Conservation (phyloP, 2,888 invertebrate species). For the Caenorhabditis angaria region DNA sequence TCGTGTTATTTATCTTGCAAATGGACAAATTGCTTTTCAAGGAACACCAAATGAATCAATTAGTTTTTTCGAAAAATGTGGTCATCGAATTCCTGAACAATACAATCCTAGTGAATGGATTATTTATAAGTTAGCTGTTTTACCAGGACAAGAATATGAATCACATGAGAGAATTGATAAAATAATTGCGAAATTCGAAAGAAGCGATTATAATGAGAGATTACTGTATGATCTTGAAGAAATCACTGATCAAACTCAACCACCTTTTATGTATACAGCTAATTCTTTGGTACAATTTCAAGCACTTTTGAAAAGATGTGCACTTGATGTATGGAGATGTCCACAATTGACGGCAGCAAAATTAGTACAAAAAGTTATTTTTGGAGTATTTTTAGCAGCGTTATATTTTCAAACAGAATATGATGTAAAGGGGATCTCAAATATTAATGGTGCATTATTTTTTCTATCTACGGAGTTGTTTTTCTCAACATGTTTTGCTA, state of each 20-base stretch:
- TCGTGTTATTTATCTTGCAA: slow-evolving; percentile 79
- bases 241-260: slow-evolving; percentile 10
- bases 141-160: slow-evolving; percentile 43
- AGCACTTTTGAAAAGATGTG: slow-evolving; percentile 23
- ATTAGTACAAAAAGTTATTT: slow-evolving; percentile 61
- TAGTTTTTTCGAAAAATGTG: slow-evolving; percentile 56
- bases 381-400: slow-evolving; percentile 80
- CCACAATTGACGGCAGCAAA: slow-evolving; percentile 60
- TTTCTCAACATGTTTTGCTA: slow-evolving; percentile 76
- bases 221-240: slow-evolving; percentile 21
- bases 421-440: slow-evolving; percentile 81
- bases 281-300: slow-evolving; percentile 19
- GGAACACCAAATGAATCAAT: slow-evolving; percentile 41
- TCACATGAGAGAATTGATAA: slow-evolving; percentile 19
- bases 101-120: slow-evolving; percentile 94
- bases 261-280: slow-evolving; percentile 30
- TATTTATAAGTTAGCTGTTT: slow-evolving; percentile 85
- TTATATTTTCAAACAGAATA: slow-evolving; percentile 78
- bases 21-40: slow-evolving; percentile 84
- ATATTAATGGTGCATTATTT: slow-evolving; percentile 90
- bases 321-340: slow-evolving; percentile 59
- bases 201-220: slow-evolving; percentile 17
- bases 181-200: slow-evolving; percentile 20
- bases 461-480: slow-evolving; percentile 90
- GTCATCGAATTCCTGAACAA: slow-evolving; percentile 79